Conservation (phyloP, 2,113 vertebrate genomes). For the Glareola pratincola region DNA sequence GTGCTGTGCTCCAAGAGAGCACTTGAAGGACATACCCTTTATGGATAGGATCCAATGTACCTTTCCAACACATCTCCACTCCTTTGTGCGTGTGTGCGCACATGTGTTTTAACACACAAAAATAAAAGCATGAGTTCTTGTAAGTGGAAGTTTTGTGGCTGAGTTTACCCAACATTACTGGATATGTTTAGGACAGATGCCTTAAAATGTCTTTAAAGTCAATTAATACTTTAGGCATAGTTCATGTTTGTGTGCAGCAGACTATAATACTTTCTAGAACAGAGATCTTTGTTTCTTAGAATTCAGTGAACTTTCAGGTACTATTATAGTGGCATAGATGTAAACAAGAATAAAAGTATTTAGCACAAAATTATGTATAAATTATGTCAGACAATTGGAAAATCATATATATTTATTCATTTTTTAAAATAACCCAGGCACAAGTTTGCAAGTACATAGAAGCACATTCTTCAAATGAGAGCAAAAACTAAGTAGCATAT, state of each 20-base stretch:
- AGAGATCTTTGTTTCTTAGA: not conserved
- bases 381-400: conserved; percentile 31
- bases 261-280: not conserved
- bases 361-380: not conserved
- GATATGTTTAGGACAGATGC: not conserved
- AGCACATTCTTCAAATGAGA: conserved; percentile 58
- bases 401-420: conserved; percentile 65
- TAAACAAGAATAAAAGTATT: not conserved
- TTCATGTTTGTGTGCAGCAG: not conserved
- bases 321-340: not conserved
- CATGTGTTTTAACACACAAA: not conserved
- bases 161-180: not conserved
- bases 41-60: not conserved
- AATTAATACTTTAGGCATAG: not conserved
- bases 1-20: rapidly evolving
- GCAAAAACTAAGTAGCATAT: conserved; percentile 37
- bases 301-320: not conserved
- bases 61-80: not conserved
- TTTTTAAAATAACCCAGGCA: conserved; percentile 65
- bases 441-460: conserved; percentile 62
- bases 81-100: not conserved
- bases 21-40: not conserved
- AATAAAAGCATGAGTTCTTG: not conserved
- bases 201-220: not conserved
- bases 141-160: not conserved